Evolutionary conservation across 2,113 vertebrate species (phyloP).

Genomic region (Erpornis zantholeuca): DNA sequence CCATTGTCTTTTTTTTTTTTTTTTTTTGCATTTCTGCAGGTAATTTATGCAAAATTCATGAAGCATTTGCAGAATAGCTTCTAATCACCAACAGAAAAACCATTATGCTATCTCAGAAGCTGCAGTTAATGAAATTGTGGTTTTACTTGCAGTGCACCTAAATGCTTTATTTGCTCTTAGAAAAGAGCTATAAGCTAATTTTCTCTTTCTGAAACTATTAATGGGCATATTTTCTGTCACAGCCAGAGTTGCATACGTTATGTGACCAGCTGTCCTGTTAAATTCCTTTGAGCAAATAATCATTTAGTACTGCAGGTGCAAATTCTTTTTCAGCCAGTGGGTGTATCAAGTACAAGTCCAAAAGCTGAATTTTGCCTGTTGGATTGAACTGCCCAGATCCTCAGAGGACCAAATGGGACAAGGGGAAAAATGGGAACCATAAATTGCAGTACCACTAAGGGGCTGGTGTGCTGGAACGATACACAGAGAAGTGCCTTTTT

Average conservation of each 20-base stretch:
- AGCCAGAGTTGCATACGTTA: not conserved
- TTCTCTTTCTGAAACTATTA: not conserved
- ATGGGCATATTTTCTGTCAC: not conserved
- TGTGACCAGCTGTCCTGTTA: not conserved
- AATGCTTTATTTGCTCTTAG: not conserved
- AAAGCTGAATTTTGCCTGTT: not conserved
- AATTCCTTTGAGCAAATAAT: not conserved
- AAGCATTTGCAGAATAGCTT: not conserved
- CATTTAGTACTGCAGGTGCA: not conserved
- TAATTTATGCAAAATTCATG: not conserved
- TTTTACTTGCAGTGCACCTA: not conserved
- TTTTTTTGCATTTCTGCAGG: not conserved
- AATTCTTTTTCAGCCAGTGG: not conserved
- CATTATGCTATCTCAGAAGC: not conserved
- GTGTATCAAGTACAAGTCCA: accelerated
- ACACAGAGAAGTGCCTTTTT: not conserved
- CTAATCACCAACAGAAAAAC: not conserved
- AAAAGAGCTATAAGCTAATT: not conserved
- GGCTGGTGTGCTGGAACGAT: not conserved
- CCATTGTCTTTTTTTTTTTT: not conserved
- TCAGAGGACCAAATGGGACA: not conserved
- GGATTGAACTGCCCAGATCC: not conserved
- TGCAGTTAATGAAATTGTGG: not conserved
- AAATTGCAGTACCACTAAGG: accelerated
- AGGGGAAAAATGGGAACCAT: not conserved